Percentiles rank a stretch among this genome's conserved stretches.
Conservation (phyloP, 2,888 invertebrate genomes). For the Caradrina clavipalpis region DNA sequence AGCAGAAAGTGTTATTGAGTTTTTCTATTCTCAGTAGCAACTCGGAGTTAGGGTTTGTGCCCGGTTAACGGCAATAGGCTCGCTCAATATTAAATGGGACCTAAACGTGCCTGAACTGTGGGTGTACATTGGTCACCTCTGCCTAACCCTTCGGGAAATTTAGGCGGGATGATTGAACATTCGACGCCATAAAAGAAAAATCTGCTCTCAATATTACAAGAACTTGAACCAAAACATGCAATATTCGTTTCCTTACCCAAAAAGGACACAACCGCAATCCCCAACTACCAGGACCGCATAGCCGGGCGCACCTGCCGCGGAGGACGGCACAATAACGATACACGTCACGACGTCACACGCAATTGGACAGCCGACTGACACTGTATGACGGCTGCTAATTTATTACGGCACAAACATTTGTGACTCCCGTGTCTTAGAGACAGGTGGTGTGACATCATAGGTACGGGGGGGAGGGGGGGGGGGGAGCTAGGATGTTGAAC, state of each 20-base stretch:
- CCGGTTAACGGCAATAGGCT: too few species aligned
- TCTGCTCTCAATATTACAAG: too few species aligned
- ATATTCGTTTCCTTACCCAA: not conserved
- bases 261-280: not conserved
- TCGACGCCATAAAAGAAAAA: too few species aligned
- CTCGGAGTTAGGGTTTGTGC: too few species aligned
- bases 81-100: too few species aligned
- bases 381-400: slow-evolving; percentile 55
- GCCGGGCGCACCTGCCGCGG: slow-evolving; percentile 2
- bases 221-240: not conserved
- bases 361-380: slow-evolving; percentile 63
- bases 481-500: not conserved
- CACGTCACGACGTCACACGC: slow-evolving; percentile 37
- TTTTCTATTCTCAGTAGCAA: too few species aligned
- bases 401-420: slow-evolving; percentile 49
- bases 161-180: too few species aligned
- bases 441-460: slow-evolving; percentile 17
- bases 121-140: too few species aligned
- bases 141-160: too few species aligned
- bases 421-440: slow-evolving; percentile 24
- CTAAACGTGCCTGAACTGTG: too few species aligned
- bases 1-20: too few species aligned
- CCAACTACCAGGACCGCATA: slow-evolving; percentile 34
- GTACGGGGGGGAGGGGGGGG: not conserved
- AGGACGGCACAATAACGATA: slow-evolving; percentile 31